Percentiles rank a stretch among this genome's conserved stretches.
phyloP scores from a whole-genome alignment of 1,140 invertebrate genomes.

The Stegodyphus dumicola region DNA sequence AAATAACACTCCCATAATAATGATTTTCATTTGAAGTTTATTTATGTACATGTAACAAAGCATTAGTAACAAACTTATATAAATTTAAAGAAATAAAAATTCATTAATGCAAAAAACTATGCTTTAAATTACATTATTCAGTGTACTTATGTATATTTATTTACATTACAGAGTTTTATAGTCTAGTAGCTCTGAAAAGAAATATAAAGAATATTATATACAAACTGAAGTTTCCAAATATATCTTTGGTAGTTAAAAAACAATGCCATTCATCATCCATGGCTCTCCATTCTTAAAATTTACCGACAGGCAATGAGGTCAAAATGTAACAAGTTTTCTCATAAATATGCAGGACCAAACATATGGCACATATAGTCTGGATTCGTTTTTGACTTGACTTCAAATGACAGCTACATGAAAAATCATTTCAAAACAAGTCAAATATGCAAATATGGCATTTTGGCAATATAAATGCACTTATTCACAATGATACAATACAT shows the following conservation, averaged over 20 bases:
- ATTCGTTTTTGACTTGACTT: background rate
- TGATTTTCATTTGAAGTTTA: conserved; percentile 29
- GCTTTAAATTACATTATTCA: conserved; percentile 12
- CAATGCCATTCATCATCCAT: conserved; percentile 28
- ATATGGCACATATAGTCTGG: conserved; percentile 12
- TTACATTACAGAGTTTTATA: background rate
- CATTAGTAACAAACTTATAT: conserved; percentile 37
- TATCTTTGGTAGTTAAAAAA: conserved; percentile 46
- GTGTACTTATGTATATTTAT: conserved; percentile 24
- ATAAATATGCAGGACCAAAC: conserved; percentile 14
- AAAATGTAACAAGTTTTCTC: conserved; percentile 41
- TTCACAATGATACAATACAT: background rate
- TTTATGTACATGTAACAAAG: conserved; percentile 14
- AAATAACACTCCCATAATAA: too few species aligned
- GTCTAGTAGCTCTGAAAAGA: conserved; percentile 24
- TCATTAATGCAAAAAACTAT: conserved; percentile 18
- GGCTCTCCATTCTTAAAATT: conserved; percentile 41
- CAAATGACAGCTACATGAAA: background rate
- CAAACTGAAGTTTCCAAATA: conserved; percentile 34
- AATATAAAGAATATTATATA: conserved; percentile 28
- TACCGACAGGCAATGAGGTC: conserved; percentile 40
- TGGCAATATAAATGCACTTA: conserved; percentile 5
- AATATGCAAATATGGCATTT: background rate
- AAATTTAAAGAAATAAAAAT: conserved; percentile 25
- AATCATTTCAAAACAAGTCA: background rate